These are phyloP conservation scores for Idris sp. DNA, from an alignment of 1,140 invertebrate species.

Conservation along the genomic window DNA sequence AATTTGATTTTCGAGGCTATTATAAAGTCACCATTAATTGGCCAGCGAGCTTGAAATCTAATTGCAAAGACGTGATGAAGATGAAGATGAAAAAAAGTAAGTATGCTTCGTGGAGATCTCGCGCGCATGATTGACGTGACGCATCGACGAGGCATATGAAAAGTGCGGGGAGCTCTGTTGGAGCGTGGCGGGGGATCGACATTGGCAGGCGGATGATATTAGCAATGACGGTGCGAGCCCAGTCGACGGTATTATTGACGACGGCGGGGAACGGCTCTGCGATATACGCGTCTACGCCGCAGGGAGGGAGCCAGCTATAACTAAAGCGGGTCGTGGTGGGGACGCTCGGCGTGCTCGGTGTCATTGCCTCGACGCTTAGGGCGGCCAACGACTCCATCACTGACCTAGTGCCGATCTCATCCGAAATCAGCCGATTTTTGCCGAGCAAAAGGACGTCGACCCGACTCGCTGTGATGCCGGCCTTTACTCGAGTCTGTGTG, in stretches of 20 bases:
- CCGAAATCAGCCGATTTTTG: slow-evolving; percentile 65
- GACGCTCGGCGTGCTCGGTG: slow-evolving; percentile 70
- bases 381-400: slow-evolving; percentile 79
- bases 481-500: slow-evolving; percentile 28
- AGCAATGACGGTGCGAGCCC: slow-evolving; percentile 38
- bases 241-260: slow-evolving; percentile 57
- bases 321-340: slow-evolving; percentile 57
- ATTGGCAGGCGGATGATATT: no score
- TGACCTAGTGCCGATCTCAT: slow-evolving; percentile 78
- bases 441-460: slow-evolving; percentile 74
- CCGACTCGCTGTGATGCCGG: slow-evolving; percentile 68
- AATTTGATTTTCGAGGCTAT: no score
- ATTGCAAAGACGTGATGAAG: no score
- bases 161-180: no score
- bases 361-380: slow-evolving; percentile 79
- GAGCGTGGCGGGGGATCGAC: no score
- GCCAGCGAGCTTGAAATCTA: no score
- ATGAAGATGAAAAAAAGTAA: no score
- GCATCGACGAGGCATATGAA: no score
- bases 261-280: slow-evolving; percentile 36
- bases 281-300: slow-evolving; percentile 37
- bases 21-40: no score
- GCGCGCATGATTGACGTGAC: no score
- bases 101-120: no score
- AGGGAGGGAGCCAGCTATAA: slow-evolving; percentile 32